Base-by-base conservation (phyloP, 2,888 invertebrate species). In the Hyposoter dolosus region DNA sequence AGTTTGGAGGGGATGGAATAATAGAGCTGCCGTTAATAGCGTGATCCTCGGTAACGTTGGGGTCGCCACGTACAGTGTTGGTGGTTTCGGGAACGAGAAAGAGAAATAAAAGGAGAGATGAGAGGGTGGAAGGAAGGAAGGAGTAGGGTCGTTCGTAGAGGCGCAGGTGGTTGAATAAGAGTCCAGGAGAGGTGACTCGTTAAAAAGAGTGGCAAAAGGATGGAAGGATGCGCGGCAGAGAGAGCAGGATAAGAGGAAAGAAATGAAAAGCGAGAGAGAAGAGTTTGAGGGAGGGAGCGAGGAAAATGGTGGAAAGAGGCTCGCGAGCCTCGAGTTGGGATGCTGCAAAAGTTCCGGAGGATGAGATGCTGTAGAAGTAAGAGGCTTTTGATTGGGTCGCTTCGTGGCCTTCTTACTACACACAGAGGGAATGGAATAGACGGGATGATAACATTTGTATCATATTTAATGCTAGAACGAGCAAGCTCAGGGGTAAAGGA, bases 401-500 rank as follows among this genome's bases (percentile, higher is more conserved):
- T 77, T 60, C 82, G 85, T 87, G 85, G 88, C 80, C 84, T 83
- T 81, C 72, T 77, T 68, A 83, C 82, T 77, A 80, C 69, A 50
- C 50, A 85, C 84, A 88, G 28, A 28, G 89, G 89, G 88, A 89
- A 89, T 90, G 90, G 90, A 91, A 92, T 91, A 91, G 92, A 91
- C 91, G 91, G 91, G 92, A 92, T 92, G 93, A 93, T 93, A 93
- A 93, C 93, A 93, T 93, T 93, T 93, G 93, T 93, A 93, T 93
- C 83, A 86, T 86, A 93, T 93, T 93, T 93, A 93, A 93, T 92
- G 93, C 90, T 92, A 91, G 92, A 92, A 91, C 90, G 92, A 90
- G 90, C 92, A 91, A 90, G 92, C 90, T 91, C 90, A 91, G 92
- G 91, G 91, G 91, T 89, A 88, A 91, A 89, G 90, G 90, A 90